phyloP scores from a whole-genome alignment of 1,140 invertebrate genomes.

The Brachionus rotundiformis region DNA sequence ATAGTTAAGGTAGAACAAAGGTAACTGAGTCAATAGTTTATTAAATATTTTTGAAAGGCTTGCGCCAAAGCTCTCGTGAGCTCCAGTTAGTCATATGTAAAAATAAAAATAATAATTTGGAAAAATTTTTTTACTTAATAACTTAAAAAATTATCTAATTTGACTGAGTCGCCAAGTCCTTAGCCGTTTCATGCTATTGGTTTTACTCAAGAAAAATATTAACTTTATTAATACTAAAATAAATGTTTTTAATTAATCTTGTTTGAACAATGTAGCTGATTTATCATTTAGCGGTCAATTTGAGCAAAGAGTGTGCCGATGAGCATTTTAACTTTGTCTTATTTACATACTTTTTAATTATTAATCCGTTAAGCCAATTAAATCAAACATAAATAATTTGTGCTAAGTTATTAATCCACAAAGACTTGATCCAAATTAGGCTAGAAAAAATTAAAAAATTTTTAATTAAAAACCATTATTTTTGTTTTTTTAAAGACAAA shows the following conservation, averaged over 20 bases:
- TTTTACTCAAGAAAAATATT: background rate
- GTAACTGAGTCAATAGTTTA: no score
- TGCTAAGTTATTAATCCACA: constrained; percentile 13
- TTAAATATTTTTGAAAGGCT: no score
- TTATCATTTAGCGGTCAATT: background rate
- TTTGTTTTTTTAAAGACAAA: background rate
- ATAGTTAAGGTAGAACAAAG: no score
- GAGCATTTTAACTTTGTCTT: background rate
- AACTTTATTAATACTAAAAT: background rate
- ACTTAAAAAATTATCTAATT: no score
- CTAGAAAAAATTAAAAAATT: background rate
- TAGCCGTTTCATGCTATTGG: no score
- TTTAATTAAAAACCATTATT: background rate
- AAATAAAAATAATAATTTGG: no score
- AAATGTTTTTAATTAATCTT: background rate
- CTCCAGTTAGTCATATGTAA: no score
- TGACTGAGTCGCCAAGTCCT: no score
- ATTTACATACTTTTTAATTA: background rate
- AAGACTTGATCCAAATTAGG: background rate
- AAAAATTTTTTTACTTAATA: no score
- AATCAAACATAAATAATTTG: background rate
- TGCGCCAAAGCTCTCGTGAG: no score
- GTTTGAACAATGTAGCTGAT: background rate
- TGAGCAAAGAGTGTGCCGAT: no score
- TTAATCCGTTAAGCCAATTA: constrained; percentile 2